phyloP scores from a whole-genome alignment of 1,140 invertebrate genomes.

The Mercenaria mercenaria region DNA sequence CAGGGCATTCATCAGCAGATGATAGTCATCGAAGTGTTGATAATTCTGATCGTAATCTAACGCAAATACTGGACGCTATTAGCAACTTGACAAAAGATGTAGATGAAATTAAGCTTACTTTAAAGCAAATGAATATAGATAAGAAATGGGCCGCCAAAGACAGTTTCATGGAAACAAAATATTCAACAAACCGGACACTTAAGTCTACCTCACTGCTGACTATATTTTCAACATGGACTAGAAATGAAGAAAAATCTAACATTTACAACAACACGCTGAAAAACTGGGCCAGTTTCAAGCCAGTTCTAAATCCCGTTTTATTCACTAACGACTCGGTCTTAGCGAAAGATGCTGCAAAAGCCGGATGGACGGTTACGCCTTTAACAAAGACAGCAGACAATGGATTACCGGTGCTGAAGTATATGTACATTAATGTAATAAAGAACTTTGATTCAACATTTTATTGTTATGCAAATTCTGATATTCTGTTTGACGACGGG shows the following conservation, averaged over 20 bases:
- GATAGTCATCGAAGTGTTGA: not conserved
- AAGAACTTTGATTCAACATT: constrained; percentile 64
- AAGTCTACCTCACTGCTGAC: not conserved
- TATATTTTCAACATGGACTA: constrained; percentile 55
- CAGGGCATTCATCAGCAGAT: too few species aligned
- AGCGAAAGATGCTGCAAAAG: not conserved
- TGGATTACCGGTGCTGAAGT: constrained; percentile 69
- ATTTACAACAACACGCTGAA: constrained; percentile 67
- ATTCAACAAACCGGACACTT: not conserved
- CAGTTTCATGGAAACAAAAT: too few species aligned
- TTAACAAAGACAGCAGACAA: constrained; percentile 21
- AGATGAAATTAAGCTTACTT: not conserved
- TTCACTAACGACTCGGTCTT: constrained; percentile 60
- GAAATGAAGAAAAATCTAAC: not conserved
- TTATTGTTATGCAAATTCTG: constrained; percentile 71
- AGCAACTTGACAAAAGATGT: not conserved
- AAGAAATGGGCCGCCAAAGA: not conserved
- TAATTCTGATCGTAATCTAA: not conserved
- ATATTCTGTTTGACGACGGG: constrained; percentile 69
- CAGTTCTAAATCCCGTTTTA: constrained; percentile 63
- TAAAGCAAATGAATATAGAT: not conserved
- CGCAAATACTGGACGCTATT: not conserved
- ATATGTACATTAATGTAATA: constrained; percentile 68
- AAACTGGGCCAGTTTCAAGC: constrained; percentile 67
- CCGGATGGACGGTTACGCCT: constrained; percentile 58